Base-by-base conservation (phyloP, 1,140 invertebrate genomes). In the Drosophila lacteicornis region DNA sequence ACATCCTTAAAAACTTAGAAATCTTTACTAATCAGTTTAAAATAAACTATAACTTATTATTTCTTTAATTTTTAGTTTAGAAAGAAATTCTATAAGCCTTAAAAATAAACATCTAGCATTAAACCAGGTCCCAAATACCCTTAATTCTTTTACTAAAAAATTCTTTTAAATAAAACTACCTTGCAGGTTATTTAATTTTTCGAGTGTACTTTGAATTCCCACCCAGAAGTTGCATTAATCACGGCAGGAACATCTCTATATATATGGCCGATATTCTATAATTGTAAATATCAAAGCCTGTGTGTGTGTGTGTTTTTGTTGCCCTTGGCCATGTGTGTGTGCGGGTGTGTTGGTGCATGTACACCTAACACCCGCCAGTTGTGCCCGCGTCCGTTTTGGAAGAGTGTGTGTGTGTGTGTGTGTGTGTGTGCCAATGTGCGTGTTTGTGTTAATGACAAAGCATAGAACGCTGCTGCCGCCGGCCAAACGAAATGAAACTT, bases 391-490 rank as follows among this genome's bases (percentile, higher is more conserved):
- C 55, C 51, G 11, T 60, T 60, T 50, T 66, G 17, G 40, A 38
- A 47, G 53, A 68, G 49, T 57, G 45, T 65, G 50, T 17, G 38
- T 62, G 45, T 51, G n/a, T n/a, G n/a, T n/a, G n/a, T 69, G 45
- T 49, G 47, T 51, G 50, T 27, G 27, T 27, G 76, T 61, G 65
- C 65, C 65, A 70, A 43, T 80, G 58, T 63, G 74, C 69, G 79
- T 82, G 82, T 86, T 80, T 82, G 82, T 84, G 87, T 83, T 91
- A 91, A 91, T 91, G 87, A 91, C 88, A 91, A 91, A 91, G 87
- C 82, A 87, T 91, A 91, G 87, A 91, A 91, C 75, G 77, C 78
- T 87, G 80, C 38, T 47, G 66, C 81, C 81, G 61, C 74, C 42
- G 78, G 59, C 79, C 59, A 90, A 90, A 85, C 84, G 84, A 88